Conservation (phyloP, 2,888 invertebrate genomes). For the Lochmaea crataegi region DNA sequence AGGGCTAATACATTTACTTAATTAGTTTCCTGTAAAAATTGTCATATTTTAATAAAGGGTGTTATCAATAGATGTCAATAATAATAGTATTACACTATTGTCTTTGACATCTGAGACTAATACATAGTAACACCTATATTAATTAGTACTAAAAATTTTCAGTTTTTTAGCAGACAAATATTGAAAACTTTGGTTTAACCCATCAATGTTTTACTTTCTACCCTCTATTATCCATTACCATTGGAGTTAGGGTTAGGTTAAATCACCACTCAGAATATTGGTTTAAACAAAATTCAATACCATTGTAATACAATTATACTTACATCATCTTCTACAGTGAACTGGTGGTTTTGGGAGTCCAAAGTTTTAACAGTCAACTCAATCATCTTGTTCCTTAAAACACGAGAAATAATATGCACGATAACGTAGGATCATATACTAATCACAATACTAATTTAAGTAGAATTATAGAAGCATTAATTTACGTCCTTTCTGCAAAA, state of each 20-base stretch:
- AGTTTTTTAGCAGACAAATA: too few relatives aligned
- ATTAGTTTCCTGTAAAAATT: too few relatives aligned
- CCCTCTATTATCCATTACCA: too few relatives aligned
- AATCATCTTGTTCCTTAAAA: constrained; percentile 70
- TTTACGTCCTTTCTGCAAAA: neutral
- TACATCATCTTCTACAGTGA: constrained; percentile 87
- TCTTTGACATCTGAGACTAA: too few relatives aligned
- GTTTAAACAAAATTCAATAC: neutral
- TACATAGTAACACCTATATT: too few relatives aligned
- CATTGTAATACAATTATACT: constrained; percentile 63
- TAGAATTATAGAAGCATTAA: neutral
- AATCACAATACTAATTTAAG: neutral
- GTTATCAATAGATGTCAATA: too few relatives aligned
- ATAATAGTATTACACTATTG: too few relatives aligned
- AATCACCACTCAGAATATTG: neutral
- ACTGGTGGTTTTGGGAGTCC: constrained; percentile 87
- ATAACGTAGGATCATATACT: constrained; percentile 21
- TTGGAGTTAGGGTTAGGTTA: too few relatives aligned
- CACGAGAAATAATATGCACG: constrained; percentile 18
- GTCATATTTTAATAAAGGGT: too few relatives aligned
- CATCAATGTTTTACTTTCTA: neutral
- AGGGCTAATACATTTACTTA: too few relatives aligned
- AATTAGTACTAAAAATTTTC: too few relatives aligned
- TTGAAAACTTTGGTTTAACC: too few relatives aligned
- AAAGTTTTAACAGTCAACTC: constrained; percentile 89